Evolutionary conservation across 2,113 vertebrate genomes (phyloP).

Genomic region (Arvicanthis niloticus): DNA sequence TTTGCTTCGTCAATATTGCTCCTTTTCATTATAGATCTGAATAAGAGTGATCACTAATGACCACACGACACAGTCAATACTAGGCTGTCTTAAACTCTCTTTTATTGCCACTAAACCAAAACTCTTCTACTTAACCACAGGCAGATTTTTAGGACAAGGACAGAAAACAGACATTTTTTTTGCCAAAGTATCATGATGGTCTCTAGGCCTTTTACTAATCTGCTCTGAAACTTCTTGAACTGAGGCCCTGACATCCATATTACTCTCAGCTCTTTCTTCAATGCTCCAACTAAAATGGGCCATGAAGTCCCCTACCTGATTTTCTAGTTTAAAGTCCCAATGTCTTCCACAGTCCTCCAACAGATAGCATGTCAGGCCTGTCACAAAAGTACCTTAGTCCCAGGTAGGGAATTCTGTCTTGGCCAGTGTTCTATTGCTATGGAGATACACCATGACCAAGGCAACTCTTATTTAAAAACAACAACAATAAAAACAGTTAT

Average conservation of each 20-base stretch:
- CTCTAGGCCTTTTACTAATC: not conserved
- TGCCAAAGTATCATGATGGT: not conserved
- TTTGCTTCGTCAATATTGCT: not conserved
- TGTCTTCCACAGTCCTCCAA: not conserved
- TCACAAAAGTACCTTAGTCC: not conserved
- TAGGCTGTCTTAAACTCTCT: not conserved
- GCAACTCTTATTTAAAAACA: not conserved
- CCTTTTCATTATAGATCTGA: not conserved
- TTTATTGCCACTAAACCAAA: not conserved
- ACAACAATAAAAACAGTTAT: not conserved
- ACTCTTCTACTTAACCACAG: not conserved
- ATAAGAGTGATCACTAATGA: not conserved
- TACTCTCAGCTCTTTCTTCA: not conserved
- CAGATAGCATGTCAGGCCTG: not conserved
- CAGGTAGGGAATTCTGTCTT: not conserved
- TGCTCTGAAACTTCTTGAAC: not conserved
- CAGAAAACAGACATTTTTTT: not conserved
- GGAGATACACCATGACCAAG: not conserved
- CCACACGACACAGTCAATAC: not conserved
- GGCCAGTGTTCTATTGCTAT: not conserved
- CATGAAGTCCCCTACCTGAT: not conserved
- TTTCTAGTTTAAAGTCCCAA: not conserved
- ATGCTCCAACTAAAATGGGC: not conserved
- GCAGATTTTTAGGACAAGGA: not conserved
- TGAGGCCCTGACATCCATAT: not conserved